A percentile compares a stretch with the other conserved stretches of the same genome.
Evolutionary conservation across 1,140 invertebrate species (phyloP).

Genomic region (Bombus sibiricus): DNA sequence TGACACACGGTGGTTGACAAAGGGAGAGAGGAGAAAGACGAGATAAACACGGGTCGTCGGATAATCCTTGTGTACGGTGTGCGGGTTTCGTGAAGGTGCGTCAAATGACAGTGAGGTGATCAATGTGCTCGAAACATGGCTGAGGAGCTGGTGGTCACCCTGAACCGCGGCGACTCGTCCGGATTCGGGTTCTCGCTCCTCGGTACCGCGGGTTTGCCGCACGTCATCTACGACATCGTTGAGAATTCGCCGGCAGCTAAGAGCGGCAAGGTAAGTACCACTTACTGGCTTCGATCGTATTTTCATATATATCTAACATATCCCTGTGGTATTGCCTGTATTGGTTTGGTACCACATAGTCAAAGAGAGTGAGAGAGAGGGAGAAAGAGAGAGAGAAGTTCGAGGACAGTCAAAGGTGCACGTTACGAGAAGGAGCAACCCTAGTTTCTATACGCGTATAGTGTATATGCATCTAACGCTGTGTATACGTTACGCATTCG

Average conservation of each 20-base stretch:
- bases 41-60: constrained; percentile 38
- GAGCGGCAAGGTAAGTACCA: constrained; percentile 90
- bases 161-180: constrained; percentile 91
- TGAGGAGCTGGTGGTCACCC: constrained; percentile 92
- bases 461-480: background rate
- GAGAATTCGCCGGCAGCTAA: constrained; percentile 95
- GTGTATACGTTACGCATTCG: background rate
- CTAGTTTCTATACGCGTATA: background rate
- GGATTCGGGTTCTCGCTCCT: constrained; percentile 95
- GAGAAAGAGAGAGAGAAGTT: background rate
- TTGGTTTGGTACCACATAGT: constrained; percentile 14
- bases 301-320: background rate
- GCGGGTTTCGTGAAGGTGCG: constrained; percentile 56
- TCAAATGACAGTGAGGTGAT: constrained; percentile 74
- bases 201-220: constrained; percentile 93
- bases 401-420: constrained; percentile 25
- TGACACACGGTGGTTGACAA: constrained; percentile 35
- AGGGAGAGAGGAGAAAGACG: constrained; percentile 28
- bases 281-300: constrained; percentile 2
- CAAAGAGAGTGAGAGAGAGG: constrained; percentile 1
- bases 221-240: constrained; percentile 95
- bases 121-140: constrained; percentile 86
- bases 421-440: background rate
- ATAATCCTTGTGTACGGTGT: constrained; percentile 45
- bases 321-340: background rate